phyloP scores from a whole-genome alignment of 2,888 invertebrate species.

The Digitonthophagus gazella region DNA sequence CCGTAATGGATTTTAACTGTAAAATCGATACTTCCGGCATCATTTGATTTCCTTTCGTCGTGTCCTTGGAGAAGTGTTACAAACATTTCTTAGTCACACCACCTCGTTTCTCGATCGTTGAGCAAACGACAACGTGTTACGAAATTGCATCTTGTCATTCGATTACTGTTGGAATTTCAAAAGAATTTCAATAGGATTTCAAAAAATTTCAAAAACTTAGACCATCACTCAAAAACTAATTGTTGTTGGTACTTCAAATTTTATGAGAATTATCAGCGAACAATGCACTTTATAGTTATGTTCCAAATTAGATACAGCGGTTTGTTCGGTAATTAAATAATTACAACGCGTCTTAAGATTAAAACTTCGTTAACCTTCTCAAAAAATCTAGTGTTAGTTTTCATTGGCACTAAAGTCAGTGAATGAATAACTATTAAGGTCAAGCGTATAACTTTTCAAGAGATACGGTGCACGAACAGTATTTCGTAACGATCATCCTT shows the following conservation, averaged over 20 bases:
- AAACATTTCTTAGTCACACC: constrained; percentile 6
- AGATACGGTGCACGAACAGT: not conserved
- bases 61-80: constrained; percentile 10
- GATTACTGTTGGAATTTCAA: not conserved
- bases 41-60: not conserved
- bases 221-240: not conserved
- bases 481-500: not conserved
- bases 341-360: too few species aligned
- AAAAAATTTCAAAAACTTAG: not conserved
- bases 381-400: too few species aligned
- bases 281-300: too few species aligned
- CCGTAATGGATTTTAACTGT: not conserved
- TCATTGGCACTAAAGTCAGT: not conserved
- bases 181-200: not conserved
- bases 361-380: not conserved
- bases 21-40: constrained; percentile 7
- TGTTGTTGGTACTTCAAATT: too few species aligned
- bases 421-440: not conserved
- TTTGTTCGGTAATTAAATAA: too few species aligned
- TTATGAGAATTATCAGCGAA: too few species aligned
- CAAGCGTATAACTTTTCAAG: not conserved
- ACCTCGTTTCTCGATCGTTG: not conserved
- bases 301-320: too few species aligned
- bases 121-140: not conserved
- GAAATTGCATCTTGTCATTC: not conserved